These are phyloP conservation scores for Temnothorax nylanderi DNA, from an alignment of 1,140 invertebrate genomes.

Conservation along the genomic window DNA sequence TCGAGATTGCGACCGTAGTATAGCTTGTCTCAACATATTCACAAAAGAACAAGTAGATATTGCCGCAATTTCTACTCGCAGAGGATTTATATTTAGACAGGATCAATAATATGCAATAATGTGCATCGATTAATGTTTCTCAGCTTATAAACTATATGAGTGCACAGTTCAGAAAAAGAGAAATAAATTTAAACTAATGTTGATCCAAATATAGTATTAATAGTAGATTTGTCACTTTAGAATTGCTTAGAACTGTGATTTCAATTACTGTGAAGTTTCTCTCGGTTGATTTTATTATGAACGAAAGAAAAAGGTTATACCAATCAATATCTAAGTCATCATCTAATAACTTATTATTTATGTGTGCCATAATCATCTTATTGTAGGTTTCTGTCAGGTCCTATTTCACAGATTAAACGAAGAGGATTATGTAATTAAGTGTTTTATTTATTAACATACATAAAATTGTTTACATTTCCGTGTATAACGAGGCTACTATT, in stretches of 20 bases:
- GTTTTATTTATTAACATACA: slow-evolving; percentile 37
- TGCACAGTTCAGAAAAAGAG: not conserved
- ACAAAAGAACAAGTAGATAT: not conserved
- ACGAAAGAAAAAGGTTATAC: not conserved
- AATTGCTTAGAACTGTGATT: not conserved
- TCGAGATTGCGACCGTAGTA: not conserved
- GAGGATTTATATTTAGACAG: not conserved
- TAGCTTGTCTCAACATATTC: not conserved
- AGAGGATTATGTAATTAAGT: not conserved
- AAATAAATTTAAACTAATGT: not conserved
- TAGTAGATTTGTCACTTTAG: not conserved
- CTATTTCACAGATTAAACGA: not conserved
- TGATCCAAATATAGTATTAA: not conserved
- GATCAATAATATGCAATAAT: not conserved
- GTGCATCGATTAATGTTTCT: not conserved
- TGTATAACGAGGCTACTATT: not conserved
- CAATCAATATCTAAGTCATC: not conserved
- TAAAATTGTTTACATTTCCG: slow-evolving; percentile 26
- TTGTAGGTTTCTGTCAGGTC: not conserved
- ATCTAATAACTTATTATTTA: slow-evolving; percentile 28
- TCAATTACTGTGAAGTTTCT: not conserved
- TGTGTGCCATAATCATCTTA: not conserved
- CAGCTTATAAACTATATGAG: slow-evolving; percentile 11
- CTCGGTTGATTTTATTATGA: not conserved
- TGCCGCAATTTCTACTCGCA: not conserved